phyloP scores from a whole-genome alignment of 2,888 invertebrate species.

The Arctia plantaginis region DNA sequence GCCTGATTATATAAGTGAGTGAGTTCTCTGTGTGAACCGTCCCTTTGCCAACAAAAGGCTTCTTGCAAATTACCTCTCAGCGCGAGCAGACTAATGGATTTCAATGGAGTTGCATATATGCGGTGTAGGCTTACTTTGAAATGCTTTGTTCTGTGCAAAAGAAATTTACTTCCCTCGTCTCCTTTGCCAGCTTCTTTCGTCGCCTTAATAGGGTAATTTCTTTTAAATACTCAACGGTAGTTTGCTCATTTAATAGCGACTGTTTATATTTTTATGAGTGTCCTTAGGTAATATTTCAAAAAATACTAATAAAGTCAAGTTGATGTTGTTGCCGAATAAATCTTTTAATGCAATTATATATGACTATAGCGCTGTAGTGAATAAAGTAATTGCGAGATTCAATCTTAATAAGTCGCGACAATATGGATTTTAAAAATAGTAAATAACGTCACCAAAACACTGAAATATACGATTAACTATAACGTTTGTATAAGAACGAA shows the following conservation, averaged over 20 bases:
- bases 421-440: constrained; percentile 32
- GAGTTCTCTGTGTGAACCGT: constrained; percentile 70
- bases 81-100: constrained; percentile 80
- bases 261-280: constrained; percentile 57
- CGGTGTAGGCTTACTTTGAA: constrained; percentile 76
- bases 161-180: constrained; percentile 77
- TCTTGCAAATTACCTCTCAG: constrained; percentile 79
- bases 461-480: constrained; percentile 34
- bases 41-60: constrained; percentile 78
- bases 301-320: constrained; percentile 21
- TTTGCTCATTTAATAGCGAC: constrained; percentile 59
- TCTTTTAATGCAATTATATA: constrained; percentile 45
- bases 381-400: constrained; percentile 36
- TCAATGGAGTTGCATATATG: constrained; percentile 80
- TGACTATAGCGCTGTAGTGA: constrained; percentile 21
- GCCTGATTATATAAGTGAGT: constrained; percentile 69
- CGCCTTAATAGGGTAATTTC: constrained; percentile 75
- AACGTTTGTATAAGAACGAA: constrained; percentile 27
- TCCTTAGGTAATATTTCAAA: constrained; percentile 55
- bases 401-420: constrained; percentile 34
- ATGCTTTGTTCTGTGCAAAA: constrained; percentile 80
- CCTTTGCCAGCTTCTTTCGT: constrained; percentile 71
- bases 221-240: constrained; percentile 68
- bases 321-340: constrained; percentile 32
- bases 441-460: constrained; percentile 35